Base-by-base conservation (phyloP, 2,113 vertebrate species). In the Microtus pennsylvanicus region DNA sequence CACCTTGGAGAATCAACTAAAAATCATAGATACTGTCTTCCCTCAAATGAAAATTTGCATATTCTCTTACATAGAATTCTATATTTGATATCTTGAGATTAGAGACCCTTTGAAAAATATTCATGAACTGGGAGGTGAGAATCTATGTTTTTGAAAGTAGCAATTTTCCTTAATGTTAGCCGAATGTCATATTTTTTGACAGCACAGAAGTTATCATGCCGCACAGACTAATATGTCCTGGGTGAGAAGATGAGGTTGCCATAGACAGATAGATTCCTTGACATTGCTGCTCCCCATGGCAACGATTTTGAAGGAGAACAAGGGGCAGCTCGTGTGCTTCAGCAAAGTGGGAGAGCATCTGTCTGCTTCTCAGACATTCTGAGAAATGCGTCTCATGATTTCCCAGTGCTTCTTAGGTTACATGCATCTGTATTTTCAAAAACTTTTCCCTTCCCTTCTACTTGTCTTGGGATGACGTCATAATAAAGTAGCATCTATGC, bases 81-180 rank as follows among this genome's bases (percentile, higher is more conserved):
- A 13, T 58, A 63, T 90, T 82, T 90, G n/a, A 72, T 90, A 33
- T 78, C 19, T 67, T 89, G 78, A 72, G 52, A 50, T 78, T 89
- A 85, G 63, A 92, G 77, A 52, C 72, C 30, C 3, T 90, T 65
- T 10, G 6, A 90, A 94, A 61, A 38, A 67, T 92, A 72, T 85
- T 87, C 50, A 63, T 61, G 16, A 95, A 38, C 67, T 69, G 61
- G 28, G 5, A 13, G 24, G 12, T 87, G 67, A 94, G 67, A 50
- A 87, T 94, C 11, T 74, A 61, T 91, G 45, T 77, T 90, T 90
- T 82, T 33, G 16, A 87, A 95, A 95, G 42, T 82, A 89, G 67
- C 33, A 50, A 22, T 91, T 90, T 93, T 92, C 63, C 88, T 90
- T 86, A 78, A 89, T 77, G 65, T 72, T 93, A 83, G 63, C 61